phyloP scores from a whole-genome alignment of 2,113 vertebrate species.

The Aythya baeri region DNA sequence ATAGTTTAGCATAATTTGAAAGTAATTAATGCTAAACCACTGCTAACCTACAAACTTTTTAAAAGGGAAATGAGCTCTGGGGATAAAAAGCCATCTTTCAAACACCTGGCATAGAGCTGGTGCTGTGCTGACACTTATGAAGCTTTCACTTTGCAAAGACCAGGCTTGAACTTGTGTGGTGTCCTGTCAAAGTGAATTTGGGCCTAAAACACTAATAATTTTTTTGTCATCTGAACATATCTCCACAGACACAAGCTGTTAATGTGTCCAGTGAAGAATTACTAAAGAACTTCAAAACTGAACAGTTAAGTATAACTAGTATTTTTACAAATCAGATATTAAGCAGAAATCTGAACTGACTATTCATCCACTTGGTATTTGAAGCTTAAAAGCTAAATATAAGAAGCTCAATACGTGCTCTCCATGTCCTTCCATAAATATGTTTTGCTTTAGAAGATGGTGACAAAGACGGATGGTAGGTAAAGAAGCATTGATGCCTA shows the following conservation, averaged over 20 bases:
- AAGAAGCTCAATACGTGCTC: neutral
- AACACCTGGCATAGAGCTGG: neutral
- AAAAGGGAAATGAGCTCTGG: neutral
- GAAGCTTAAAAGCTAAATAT: neutral
- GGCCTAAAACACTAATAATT: neutral
- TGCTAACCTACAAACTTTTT: neutral
- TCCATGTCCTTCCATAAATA: too few relatives aligned
- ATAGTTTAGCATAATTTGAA: conserved; percentile 22
- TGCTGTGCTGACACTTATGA: neutral
- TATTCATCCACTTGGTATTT: neutral
- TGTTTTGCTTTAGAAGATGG: neutral
- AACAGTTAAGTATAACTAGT: neutral
- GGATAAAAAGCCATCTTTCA: neutral
- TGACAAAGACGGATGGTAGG: neutral
- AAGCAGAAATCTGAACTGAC: neutral
- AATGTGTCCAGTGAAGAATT: neutral
- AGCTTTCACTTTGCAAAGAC: neutral
- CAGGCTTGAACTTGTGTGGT: neutral
- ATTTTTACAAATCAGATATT: neutral
- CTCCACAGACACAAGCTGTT: neutral
- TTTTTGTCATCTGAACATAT: neutral
- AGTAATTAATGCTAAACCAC: conserved; percentile 22
- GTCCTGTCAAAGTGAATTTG: neutral
- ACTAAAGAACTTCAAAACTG: neutral
- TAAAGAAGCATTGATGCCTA: neutral